phyloP scores from a whole-genome alignment of 2,888 invertebrate species.

The Quadriops clusia region DNA sequence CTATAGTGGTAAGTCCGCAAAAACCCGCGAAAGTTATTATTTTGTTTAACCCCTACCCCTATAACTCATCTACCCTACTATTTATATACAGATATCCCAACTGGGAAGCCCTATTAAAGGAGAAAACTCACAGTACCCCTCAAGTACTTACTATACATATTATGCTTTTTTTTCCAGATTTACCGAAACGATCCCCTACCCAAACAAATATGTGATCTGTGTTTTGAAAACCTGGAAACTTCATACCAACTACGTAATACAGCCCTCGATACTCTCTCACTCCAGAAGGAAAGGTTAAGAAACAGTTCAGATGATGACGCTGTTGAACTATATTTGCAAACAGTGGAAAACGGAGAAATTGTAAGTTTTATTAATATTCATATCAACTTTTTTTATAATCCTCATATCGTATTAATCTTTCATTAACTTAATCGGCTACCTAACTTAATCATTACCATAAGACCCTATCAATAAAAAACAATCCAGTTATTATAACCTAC shows the following conservation, averaged over 20 bases:
- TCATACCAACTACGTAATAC: slow-evolving; percentile 27
- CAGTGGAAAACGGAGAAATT: slow-evolving; percentile 17
- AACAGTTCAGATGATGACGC: slow-evolving; percentile 16
- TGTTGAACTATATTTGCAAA: slow-evolving; percentile 19
- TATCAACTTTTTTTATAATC: not conserved
- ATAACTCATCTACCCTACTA: too few relatives aligned
- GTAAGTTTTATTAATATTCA: slow-evolving; percentile 8
- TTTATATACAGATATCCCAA: too few relatives aligned
- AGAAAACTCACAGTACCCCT: slow-evolving; percentile 6
- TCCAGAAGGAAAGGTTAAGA: slow-evolving; percentile 24
- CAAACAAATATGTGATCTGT: slow-evolving; percentile 32
- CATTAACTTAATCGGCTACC: too few relatives aligned
- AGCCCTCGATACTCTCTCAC: slow-evolving; percentile 25
- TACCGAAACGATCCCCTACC: slow-evolving; percentile 34
- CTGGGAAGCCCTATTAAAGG: too few relatives aligned
- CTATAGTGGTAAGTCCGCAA: slow-evolving; percentile 30
- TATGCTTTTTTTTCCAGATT: slow-evolving; percentile 26
- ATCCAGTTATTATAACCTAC: too few relatives aligned
- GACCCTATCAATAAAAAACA: too few relatives aligned
- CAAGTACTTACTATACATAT: not conserved
- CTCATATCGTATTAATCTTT: slow-evolving; percentile 3
- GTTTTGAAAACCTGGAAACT: slow-evolving; percentile 26
- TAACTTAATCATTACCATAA: too few relatives aligned
- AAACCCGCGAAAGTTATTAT: slow-evolving; percentile 5
- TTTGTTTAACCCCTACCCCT: too few relatives aligned